Base-by-base conservation (phyloP, 2,888 invertebrate genomes). In the Dicyrtoma fusca region DNA sequence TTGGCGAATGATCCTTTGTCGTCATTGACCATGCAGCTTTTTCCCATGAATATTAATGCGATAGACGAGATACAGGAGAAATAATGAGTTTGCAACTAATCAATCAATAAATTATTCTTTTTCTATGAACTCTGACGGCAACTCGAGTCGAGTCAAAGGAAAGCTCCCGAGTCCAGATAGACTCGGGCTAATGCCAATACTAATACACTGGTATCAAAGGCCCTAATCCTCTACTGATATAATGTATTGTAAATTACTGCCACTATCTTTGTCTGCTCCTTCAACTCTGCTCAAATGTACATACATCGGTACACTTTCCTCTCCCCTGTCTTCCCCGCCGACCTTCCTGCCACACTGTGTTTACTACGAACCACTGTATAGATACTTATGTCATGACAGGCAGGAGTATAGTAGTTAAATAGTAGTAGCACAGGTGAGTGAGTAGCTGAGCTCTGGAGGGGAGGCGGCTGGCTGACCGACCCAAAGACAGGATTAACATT, bases 41-140 rank as follows among this genome's bases (percentile, higher is more conserved):
- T 34, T 26, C 25, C 44, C 34, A 53, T 26, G 17, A 61, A 61
- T 61, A 21, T n/a, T 19, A 61, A 17, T 6, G n/a, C 42, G 19
- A 61, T 26, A 59, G 17, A 61, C 26, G 3, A 53, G 13, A 5
- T 8, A 49, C 17, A 14, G 17, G 49, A 49, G 49, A 10, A 19
- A 53, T 34, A 61, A 61, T 42, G 61, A 63, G 64, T 51, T 66
- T 66, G 68, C 68, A 55, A 68, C 68, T 68, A 68, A 68, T 68
- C 68, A 68, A 68, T 68, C 68, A 68, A 68, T 68, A 68, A 44
- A 61, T 44, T 34, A 34, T 61, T 61, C 42, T 61, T 59, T n/a
- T 23, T n/a, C 8, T 34, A 3, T 5, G 34, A 34, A 34, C 34
- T 44, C n/a, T 26, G 61, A 61, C 61, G 61, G 34, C 61, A 61